Evolutionary conservation across 1,140 invertebrate species (phyloP).

Genomic region (Conus ventricosus): DNA sequence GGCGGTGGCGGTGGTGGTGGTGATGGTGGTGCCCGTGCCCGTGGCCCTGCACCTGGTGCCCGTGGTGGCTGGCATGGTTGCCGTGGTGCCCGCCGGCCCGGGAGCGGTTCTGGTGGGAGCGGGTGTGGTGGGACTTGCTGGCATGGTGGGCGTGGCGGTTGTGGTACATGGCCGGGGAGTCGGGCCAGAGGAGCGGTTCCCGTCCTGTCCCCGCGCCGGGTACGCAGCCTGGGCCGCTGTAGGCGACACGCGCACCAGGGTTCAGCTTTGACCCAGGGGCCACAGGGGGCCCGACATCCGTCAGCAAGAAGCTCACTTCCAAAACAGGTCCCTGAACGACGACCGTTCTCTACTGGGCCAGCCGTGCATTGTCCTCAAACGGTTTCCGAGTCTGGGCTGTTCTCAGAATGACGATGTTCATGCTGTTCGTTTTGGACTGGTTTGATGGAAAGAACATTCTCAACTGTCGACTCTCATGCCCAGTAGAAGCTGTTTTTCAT

Average conservation of each 20-base stretch:
- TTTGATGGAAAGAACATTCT: too few relatives aligned
- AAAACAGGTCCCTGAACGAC: too few relatives aligned
- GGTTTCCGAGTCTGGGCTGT: too few relatives aligned
- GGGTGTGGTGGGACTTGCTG: slow-evolving; percentile 47
- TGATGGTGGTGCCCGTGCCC: slow-evolving; percentile 41
- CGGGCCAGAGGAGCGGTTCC: background rate
- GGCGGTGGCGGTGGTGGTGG: slow-evolving; percentile 37
- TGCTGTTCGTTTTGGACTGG: too few relatives aligned
- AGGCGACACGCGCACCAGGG: slow-evolving; percentile 16
- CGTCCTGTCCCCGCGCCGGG: background rate
- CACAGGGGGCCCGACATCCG: background rate
- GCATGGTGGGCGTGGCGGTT: slow-evolving; percentile 44
- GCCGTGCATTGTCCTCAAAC: too few relatives aligned
- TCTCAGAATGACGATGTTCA: too few relatives aligned
- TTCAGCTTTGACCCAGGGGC: background rate
- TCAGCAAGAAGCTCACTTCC: too few relatives aligned
- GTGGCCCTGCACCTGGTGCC: background rate
- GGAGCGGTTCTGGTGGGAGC: slow-evolving; percentile 39
- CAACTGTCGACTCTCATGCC: too few relatives aligned
- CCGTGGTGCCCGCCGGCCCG: background rate
- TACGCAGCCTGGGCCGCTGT: slow-evolving; percentile 8
- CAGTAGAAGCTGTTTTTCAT: too few relatives aligned
- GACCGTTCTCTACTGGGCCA: too few relatives aligned
- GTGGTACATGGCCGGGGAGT: slow-evolving; percentile 38
- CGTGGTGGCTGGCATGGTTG: slow-evolving; percentile 24